Evolutionary conservation across 1,140 invertebrate genomes (phyloP).

Genomic region (Trachymyrmex septentrionalis): DNA sequence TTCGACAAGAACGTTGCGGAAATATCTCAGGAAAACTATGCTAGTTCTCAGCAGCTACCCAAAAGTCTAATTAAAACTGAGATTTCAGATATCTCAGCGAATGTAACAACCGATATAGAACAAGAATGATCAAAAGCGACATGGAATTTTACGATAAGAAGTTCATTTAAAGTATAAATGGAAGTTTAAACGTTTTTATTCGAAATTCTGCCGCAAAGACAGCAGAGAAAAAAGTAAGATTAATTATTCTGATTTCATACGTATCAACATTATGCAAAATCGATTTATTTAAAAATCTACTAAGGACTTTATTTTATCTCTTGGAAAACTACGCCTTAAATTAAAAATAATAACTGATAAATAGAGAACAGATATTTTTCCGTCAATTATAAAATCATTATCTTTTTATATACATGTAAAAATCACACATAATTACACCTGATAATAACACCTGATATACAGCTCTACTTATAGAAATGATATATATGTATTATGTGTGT

Average conservation of each 20-base stretch:
- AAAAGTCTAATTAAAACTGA: not conserved
- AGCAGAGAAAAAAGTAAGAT: not conserved
- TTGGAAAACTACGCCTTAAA: no score
- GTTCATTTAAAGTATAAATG: not conserved
- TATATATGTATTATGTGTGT: not conserved
- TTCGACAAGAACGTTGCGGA: constrained; percentile 66
- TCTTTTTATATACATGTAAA: not conserved
- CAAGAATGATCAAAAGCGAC: not conserved
- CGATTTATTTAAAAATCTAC: not conserved
- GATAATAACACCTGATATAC: not conserved
- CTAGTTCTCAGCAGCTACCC: constrained; percentile 69
- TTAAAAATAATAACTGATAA: not conserved
- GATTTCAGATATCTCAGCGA: no score
- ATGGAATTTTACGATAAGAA: not conserved
- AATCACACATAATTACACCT: not conserved
- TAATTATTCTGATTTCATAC: not conserved
- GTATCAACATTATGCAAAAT: not conserved
- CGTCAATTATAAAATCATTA: not conserved
- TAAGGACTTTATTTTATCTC: not conserved
- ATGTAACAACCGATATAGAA: not conserved
- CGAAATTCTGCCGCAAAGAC: not conserved
- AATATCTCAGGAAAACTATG: constrained; percentile 69
- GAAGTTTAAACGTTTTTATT: not conserved
- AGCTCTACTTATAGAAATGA: not conserved
- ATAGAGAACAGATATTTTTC: not conserved